Evolutionary conservation across 2,113 vertebrate genomes (phyloP), one percentile per base, ranked within the genome.

Genomic region (Dromas ardeola): DNA sequence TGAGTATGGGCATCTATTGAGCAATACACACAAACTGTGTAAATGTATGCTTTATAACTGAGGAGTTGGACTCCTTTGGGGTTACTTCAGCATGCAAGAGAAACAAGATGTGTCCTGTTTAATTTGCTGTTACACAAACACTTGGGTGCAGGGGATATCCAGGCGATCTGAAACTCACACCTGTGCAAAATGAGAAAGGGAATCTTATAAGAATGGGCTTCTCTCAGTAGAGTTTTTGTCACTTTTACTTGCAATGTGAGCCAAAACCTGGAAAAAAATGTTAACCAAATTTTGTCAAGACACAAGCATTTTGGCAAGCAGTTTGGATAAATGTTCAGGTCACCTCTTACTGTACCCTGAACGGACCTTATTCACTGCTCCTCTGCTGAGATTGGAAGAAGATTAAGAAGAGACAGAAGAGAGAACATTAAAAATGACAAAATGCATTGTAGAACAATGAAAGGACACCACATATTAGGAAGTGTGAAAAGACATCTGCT

Each of bases 291-390:
- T 71, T 83, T 90, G 69, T 94, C 55, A 86, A 95, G 84, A 63
- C 90, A 92, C 84, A 95, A 76, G 62, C 82, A 73, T 82, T 93
- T 90, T 90, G 63, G 34, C 38, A 88, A 97, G 88, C 4, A n/a
- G 82, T 88, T 95, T 92, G 90, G 80, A 22, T 55, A 50, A 88
- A 61, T 38, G 79, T 92, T 81, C 42, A 63, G 32, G 83, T 93
- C 72, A 49, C 47, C 90, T 81, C 62, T 91, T 66, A 29, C 32
- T 88, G 66, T 65, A 23, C 14, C 38, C 66, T 71, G 40, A 74
- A 22, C 6, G 2, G 58, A 40, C 27, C n/a, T 73, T 74, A 66
- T 32, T 94, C 49, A 43, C 55, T 72, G 14, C 50, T 93, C 25
- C 88, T 88, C 55, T 86, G 22, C 71, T 72, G 76, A 62, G 38